Conservation (phyloP, 2,888 invertebrate genomes). For the Meteorus cinctellus region DNA sequence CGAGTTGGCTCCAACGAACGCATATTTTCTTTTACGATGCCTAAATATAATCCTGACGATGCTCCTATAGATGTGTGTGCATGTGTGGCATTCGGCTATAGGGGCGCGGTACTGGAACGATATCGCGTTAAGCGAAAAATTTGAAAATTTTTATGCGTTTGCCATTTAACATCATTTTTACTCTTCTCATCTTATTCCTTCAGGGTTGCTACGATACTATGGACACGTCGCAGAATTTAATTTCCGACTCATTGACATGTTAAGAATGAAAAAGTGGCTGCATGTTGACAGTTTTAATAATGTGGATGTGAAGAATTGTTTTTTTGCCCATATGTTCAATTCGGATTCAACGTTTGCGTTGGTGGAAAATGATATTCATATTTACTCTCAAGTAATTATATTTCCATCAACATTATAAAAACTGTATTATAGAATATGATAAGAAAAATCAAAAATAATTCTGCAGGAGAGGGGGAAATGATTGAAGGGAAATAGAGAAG, state of each 20-base stretch:
- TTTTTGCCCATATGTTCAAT: too few relatives aligned
- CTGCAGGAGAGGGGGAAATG: not conserved
- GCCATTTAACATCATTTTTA: not conserved
- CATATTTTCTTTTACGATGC: slow-evolving; percentile 72
- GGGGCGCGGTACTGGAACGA: slow-evolving; percentile 34
- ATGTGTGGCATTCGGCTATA: not conserved
- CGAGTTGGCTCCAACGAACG: slow-evolving; percentile 71
- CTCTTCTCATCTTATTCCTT: not conserved
- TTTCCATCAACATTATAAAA: not conserved
- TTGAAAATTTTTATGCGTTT: not conserved
- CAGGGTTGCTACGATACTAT: too few relatives aligned
- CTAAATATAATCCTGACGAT: slow-evolving; percentile 73
- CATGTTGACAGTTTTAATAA: too few relatives aligned
- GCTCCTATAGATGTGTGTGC: slow-evolving; percentile 61
- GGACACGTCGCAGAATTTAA: too few relatives aligned
- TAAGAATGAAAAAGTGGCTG: too few relatives aligned
- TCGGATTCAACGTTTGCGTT: too few relatives aligned
- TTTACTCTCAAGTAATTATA: too few relatives aligned
- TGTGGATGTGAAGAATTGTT: too few relatives aligned
- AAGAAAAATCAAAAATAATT: not conserved
- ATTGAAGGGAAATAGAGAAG: slow-evolving; percentile 18
- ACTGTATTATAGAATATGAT: not conserved
- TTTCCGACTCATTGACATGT: too few relatives aligned
- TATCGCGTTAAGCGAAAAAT: slow-evolving; percentile 38
- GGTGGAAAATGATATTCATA: too few relatives aligned